These are phyloP conservation scores for Erebia ligea DNA, from an alignment of 2,888 invertebrate species.

Conservation along the genomic window DNA sequence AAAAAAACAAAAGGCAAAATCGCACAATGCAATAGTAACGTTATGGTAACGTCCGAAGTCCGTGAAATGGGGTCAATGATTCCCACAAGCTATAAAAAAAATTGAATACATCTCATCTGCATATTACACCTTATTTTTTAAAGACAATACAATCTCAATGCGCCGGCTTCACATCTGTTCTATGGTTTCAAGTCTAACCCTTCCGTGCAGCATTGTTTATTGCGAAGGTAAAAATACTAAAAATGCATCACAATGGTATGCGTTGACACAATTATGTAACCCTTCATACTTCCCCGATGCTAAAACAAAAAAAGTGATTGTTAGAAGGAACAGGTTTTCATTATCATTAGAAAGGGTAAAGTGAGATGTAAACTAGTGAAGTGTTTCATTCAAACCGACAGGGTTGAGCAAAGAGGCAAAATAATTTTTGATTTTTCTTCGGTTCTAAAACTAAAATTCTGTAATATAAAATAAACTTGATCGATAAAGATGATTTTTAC, in stretches of 20 bases:
- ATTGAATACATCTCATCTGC: conserved; percentile 66
- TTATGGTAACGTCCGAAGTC: conserved; percentile 61
- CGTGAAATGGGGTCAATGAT: conserved; percentile 70
- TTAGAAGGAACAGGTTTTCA: conserved; percentile 77
- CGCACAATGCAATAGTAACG: conserved; percentile 59
- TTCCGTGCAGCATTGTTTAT: conserved; percentile 64
- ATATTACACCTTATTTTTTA: conserved; percentile 71
- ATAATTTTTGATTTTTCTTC: not conserved
- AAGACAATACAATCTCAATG: conserved; percentile 68
- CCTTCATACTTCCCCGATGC: conserved; percentile 54
- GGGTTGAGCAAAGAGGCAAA: conserved; percentile 53
- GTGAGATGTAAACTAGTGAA: conserved; percentile 75
- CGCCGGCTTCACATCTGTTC: conserved; percentile 67
- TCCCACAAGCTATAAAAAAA: conserved; percentile 69
- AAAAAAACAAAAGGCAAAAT: conserved; percentile 59
- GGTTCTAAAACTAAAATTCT: not conserved
- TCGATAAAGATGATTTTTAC: too few species aligned
- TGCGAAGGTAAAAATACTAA: conserved; percentile 57
- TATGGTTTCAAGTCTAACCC: conserved; percentile 46
- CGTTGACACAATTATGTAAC: conserved; percentile 78
- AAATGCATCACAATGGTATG: conserved; percentile 57
- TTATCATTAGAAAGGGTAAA: conserved; percentile 77
- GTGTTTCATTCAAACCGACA: conserved; percentile 57
- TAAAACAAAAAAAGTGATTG: conserved; percentile 81
- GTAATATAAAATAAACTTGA: too few species aligned